Conservation (phyloP, 2,797 vertebrate species). For the Rhynchotus rufescens region DNA sequence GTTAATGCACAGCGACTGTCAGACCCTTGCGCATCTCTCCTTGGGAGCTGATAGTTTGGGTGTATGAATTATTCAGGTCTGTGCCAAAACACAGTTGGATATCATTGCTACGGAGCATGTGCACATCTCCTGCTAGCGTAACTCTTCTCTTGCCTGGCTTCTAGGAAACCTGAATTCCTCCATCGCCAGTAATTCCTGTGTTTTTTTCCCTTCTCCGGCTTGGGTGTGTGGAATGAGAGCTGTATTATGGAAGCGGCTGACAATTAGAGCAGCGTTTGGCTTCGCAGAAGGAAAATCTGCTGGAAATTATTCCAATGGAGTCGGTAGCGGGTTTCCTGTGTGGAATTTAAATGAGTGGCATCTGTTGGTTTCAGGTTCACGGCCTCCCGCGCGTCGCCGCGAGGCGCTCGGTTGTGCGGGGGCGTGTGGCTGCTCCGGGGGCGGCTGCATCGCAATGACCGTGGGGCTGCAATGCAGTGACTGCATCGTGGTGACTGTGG, state of each 20-base stretch:
- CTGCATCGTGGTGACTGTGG: no score
- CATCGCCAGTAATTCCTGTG: neutral
- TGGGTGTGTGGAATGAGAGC: neutral
- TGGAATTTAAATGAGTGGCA: slow-evolving; percentile 17
- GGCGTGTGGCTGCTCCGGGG: neutral
- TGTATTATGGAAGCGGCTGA: neutral
- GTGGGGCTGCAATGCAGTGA: no score
- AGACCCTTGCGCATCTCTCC: neutral
- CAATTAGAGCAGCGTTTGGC: neutral
- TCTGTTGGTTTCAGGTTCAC: neutral
- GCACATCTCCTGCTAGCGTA: neutral
- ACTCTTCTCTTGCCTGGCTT: rapidly evolving
- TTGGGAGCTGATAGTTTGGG: neutral
- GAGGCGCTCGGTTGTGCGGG: neutral
- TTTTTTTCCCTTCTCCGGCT: neutral
- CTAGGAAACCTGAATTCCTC: slow-evolving; percentile 1
- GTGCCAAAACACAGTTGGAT: neutral
- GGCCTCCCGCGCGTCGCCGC: neutral
- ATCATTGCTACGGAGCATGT: neutral
- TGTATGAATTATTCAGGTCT: neutral
- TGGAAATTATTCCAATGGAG: slow-evolving; percentile 1
- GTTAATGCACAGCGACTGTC: neutral
- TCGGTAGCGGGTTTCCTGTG: neutral
- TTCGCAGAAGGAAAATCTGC: neutral
- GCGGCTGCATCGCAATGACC: no score